Percentiles rank a stretch among this genome's conserved stretches.
phyloP scores from a whole-genome alignment of 64 coral and sea anemone genomes.

The Pocillopora verrucosa region DNA sequence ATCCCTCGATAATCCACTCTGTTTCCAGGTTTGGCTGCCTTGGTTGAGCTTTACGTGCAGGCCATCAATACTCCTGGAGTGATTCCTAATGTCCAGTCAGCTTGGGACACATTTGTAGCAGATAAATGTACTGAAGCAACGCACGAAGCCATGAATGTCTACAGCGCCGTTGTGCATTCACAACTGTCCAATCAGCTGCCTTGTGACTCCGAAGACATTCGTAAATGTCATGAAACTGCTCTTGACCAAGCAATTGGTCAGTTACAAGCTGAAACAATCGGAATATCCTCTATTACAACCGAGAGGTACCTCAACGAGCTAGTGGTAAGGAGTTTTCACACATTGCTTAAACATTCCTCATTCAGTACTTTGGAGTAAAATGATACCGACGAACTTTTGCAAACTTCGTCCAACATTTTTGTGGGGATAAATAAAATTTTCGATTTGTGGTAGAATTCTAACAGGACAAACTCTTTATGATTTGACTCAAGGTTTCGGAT shows the following conservation, averaged over 20 bases:
- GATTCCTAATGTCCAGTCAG: conserved; percentile 67
- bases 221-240: conserved; percentile 34
- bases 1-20: too few species aligned
- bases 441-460: too few species aligned
- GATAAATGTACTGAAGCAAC: conserved; percentile 59
- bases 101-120: conserved; percentile 53
- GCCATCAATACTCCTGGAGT: conserved; percentile 71
- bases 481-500: too few species aligned
- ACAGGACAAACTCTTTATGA: too few species aligned
- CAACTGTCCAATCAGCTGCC: conserved; percentile 26
- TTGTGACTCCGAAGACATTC: conserved; percentile 43
- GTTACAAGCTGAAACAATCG: conserved; percentile 41
- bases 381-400: too few species aligned
- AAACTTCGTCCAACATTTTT: too few species aligned
- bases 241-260: conserved; percentile 5
- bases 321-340: too few species aligned
- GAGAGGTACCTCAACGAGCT: too few species aligned
- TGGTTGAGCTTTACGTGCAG: conserved; percentile 60
- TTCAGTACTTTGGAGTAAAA: too few species aligned
- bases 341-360: too few species aligned
- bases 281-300: too few species aligned
- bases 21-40: conserved; percentile 31
- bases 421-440: too few species aligned
- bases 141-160: conserved; percentile 20
- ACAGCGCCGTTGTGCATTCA: conserved; percentile 36